These are phyloP conservation scores for Tortricodes alternella DNA, from an alignment of 2,888 invertebrate species.

Conservation along the genomic window DNA sequence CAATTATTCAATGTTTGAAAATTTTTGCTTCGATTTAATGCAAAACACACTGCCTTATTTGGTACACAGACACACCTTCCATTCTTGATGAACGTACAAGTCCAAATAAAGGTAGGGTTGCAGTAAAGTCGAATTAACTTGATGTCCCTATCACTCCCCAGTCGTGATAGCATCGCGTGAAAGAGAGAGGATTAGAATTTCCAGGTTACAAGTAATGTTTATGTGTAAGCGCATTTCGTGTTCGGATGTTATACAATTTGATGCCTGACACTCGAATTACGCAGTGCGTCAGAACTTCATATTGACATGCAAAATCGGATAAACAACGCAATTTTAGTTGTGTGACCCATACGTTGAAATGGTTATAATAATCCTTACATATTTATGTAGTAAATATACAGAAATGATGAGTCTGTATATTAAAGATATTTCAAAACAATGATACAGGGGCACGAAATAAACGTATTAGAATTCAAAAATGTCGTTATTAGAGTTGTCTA, in stretches of 20 bases:
- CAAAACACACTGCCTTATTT: not conserved
- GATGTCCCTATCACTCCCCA: not conserved
- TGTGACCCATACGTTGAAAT: too few species aligned
- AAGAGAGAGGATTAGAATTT: not conserved
- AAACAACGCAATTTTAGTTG: too few species aligned
- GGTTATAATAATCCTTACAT: too few species aligned
- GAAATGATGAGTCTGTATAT: too few species aligned
- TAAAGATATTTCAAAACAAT: too few species aligned
- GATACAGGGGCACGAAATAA: too few species aligned
- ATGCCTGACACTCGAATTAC: not conserved
- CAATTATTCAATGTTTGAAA: not conserved
- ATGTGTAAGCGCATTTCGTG: not conserved
- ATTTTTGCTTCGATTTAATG: not conserved
- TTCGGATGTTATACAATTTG: not conserved
- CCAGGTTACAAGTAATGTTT: not conserved
- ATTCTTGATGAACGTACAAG: not conserved
- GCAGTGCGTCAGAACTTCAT: not conserved
- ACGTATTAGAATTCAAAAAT: too few species aligned
- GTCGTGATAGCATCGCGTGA: not conserved
- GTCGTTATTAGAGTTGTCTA: too few species aligned
- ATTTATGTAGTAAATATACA: too few species aligned
- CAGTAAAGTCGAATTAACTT: not conserved
- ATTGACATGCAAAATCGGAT: too few species aligned
- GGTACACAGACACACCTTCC: not conserved
- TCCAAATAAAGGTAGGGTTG: not conserved